phyloP scores from a whole-genome alignment of 2,888 invertebrate genomes.

The Timema cristinae region DNA sequence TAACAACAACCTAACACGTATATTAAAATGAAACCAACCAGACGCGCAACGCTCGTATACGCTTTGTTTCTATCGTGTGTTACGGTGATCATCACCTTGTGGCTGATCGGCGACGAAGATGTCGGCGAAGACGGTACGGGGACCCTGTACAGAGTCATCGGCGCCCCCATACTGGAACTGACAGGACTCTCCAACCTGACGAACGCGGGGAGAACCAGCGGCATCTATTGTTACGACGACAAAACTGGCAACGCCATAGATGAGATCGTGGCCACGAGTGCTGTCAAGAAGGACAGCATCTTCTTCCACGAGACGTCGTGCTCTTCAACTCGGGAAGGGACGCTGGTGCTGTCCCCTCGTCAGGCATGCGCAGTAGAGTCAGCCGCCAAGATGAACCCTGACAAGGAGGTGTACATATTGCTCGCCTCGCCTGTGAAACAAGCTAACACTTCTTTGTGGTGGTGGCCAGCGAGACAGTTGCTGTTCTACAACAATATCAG shows the following conservation, averaged over 20 bases:
- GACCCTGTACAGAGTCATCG: constrained; percentile 19
- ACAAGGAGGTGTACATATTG: constrained; percentile 53
- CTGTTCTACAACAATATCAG: constrained; percentile 41
- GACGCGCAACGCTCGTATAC: too few relatives aligned
- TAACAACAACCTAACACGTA: too few relatives aligned
- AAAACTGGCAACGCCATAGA: constrained; percentile 6
- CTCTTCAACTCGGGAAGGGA: constrained; percentile 40
- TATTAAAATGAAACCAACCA: too few relatives aligned
- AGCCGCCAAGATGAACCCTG: constrained; percentile 58
- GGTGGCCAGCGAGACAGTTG: constrained; percentile 38
- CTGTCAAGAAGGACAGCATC: constrained; percentile 41
- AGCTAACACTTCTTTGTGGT: constrained; percentile 35
- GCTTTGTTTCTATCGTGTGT: too few relatives aligned
- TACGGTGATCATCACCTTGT: constrained; percentile 19
- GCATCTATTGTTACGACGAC: constrained; percentile 25
- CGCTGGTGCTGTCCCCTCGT: constrained; percentile 49
- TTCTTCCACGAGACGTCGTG: constrained; percentile 68
- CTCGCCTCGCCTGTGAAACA: constrained; percentile 48
- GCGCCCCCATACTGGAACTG: constrained; percentile 16
- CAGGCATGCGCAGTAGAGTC: constrained; percentile 68
- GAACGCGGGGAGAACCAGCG: neutral
- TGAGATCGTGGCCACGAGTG: constrained; percentile 16
- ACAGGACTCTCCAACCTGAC: neutral
- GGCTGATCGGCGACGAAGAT: constrained; percentile 16
- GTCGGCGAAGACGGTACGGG: constrained; percentile 12